Conservation (phyloP, 2,113 vertebrate genomes). For the Muscicapa adusta region DNA sequence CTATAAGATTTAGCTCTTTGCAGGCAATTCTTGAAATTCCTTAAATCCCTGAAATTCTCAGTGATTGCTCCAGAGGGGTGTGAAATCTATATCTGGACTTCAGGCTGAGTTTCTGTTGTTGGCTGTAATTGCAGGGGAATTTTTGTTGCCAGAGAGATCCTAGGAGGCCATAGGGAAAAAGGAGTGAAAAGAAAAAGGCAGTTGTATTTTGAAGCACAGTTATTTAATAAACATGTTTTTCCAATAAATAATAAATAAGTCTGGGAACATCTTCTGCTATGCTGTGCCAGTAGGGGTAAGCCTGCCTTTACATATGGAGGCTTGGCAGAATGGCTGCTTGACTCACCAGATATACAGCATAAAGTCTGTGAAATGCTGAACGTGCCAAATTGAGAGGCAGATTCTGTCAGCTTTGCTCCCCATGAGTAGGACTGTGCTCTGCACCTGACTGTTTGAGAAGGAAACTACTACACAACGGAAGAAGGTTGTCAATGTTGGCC, state of each 20-base stretch:
- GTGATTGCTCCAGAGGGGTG: not conserved
- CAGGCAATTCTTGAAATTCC: not conserved
- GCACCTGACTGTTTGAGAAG: not conserved
- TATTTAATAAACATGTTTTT: not conserved
- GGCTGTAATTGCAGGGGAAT: not conserved
- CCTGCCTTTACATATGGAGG: not conserved
- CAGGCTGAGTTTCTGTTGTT: not conserved
- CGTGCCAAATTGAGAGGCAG: not conserved
- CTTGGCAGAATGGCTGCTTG: not conserved
- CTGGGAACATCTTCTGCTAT: not conserved
- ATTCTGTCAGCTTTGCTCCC: not conserved
- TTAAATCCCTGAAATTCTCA: not conserved
- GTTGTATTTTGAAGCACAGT: not conserved
- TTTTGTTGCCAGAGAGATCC: not conserved
- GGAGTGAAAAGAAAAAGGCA: not conserved
- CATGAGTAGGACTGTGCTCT: not conserved
- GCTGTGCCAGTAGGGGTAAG: not conserved
- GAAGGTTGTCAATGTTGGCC: not conserved
- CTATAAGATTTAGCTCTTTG: constrained; percentile 42
- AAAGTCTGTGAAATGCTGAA: not conserved
- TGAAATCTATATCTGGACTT: not conserved
- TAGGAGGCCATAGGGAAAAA: not conserved
- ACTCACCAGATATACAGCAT: not conserved
- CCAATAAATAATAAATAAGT: not conserved
- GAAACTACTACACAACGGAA: not conserved